Evolutionary conservation across 2,797 vertebrate genomes (phyloP).

Genomic region (Manis javanica): DNA sequence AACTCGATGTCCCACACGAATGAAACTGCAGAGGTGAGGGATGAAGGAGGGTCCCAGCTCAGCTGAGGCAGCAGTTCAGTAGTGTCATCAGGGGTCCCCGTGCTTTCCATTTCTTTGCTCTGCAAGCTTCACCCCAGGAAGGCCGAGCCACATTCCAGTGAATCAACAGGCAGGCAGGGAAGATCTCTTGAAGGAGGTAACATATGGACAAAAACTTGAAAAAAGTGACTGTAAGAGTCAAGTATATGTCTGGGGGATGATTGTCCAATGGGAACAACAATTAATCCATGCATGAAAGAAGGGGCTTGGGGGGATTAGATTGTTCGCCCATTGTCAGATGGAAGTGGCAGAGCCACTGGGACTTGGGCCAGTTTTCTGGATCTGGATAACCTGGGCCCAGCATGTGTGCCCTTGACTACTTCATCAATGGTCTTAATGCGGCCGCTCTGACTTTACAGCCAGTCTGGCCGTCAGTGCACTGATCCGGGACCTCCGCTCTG

Average conservation of each 20-base stretch:
- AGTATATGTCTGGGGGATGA: not conserved
- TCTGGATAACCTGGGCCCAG: not conserved
- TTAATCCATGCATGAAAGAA: not conserved
- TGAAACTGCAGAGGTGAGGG: not conserved
- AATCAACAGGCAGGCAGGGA: not conserved
- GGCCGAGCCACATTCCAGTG: not conserved
- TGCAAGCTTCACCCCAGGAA: not conserved
- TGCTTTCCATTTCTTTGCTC: not conserved
- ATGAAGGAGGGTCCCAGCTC: not conserved
- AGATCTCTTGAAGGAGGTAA: not conserved
- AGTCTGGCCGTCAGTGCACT: fast-evolving
- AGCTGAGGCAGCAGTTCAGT: not conserved
- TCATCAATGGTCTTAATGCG: too few relatives aligned
- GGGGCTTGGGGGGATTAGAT: not conserved
- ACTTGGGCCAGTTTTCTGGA: not conserved
- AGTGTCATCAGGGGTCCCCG: not conserved
- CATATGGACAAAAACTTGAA: not conserved
- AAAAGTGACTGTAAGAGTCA: not conserved
- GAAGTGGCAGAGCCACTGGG: not conserved
- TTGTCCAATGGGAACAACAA: not conserved
- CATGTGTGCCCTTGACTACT: not conserved
- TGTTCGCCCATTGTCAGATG: not conserved
- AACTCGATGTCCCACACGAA: not conserved
- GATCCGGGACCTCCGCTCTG: not conserved
- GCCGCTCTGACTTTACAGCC: not conserved